Evolutionary conservation across 2,113 vertebrate genomes (phyloP), one percentile per base, ranked within the genome.

Genomic region (Lipophrys pholis): DNA sequence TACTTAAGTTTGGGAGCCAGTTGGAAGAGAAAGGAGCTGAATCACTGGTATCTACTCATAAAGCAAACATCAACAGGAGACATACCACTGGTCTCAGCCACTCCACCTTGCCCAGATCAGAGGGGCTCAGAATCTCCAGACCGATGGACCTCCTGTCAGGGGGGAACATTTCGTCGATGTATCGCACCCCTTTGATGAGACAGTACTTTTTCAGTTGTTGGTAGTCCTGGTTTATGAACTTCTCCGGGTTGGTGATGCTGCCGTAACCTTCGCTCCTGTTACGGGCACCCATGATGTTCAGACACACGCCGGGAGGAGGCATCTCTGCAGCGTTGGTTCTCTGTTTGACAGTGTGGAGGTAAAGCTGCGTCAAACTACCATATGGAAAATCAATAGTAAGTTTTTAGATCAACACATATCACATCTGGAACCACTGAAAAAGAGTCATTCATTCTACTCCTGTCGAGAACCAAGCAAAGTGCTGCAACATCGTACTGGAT

Each of bases 91-190:
- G 90, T 81, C 90, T 84, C 41, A 16, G 16, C 88, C 90, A 91
- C 41, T 1, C 9, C 61, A 91, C 80, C 1, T 3, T 2, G 1
- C 0, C 1, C 48, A 87, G 1, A 0, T 78, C 39, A 0, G 66
- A 5, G 0, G 84, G 58, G 0, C 0, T 0, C 42, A 94, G 68
- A 3, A 91, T 0, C 0, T 15, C 86, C 3, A 61, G 6, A 0
- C 94, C 93, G 6, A 94, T 92, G 52, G 91, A 90, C 2, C 6
- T 80, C 6, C 0, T 69, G 69, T 93, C 87, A 5, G 93, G 93
- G 0, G 90, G 90, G 55, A 94, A 94, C 57, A 67, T 86, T 0
- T 91, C 74, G 1, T 94, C 93, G 2, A 87, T 7, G 46, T 69
- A 94, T 56, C 78, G 82, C 2, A 40, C 1, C 0, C 17, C 30